Evolutionary conservation across 2,888 invertebrate species (phyloP), one percentile per base, ranked within the genome.

Genomic region (Trichopoda pennipes): DNA sequence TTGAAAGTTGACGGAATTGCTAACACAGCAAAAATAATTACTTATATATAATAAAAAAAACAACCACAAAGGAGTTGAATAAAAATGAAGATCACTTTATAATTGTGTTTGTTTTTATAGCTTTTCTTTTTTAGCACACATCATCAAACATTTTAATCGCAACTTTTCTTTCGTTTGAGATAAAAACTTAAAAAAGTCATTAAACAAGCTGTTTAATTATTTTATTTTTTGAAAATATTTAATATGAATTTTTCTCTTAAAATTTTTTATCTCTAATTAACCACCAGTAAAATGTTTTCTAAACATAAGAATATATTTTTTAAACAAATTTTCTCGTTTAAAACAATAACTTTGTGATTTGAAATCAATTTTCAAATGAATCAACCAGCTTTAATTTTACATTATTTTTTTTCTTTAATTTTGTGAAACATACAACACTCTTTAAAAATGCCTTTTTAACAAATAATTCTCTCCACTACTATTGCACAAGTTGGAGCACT

Each of bases 1-100:
- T 75, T 82, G 79, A 79, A 82, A 82, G 82, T 79, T 82, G 81
- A 85, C 84, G 85, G 83, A 82, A 79, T 82, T 76, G 68, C 82
- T 79, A 79, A 68, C 70, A 72, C 66, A 66, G 56, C 56, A 76
- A 64, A 47, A 73, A 32, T 64, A 35, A 69, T 63, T 44, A 49
- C 28, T 78, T 66, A 47, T 78, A 51, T 38, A 51, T 75, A 68
- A 53, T 61, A 72, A 70, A 66, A 64, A 49, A 2, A 58, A 56
- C 66, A 74, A 70, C 63, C 17, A 58, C 51, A 55, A 51, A 49
- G 51, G 61, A 75, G 55, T 79, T 75, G 60, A 60, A 75, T 82
- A 51, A 74, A 72, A 75, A 61, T 72, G 79, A 82, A 80, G 74
- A 80, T 73, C 73, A 73, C 73, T 73, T 58, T 60, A 38, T 55